phyloP scores from a whole-genome alignment of 2,113 vertebrate species.

The Podilymbus podiceps region DNA sequence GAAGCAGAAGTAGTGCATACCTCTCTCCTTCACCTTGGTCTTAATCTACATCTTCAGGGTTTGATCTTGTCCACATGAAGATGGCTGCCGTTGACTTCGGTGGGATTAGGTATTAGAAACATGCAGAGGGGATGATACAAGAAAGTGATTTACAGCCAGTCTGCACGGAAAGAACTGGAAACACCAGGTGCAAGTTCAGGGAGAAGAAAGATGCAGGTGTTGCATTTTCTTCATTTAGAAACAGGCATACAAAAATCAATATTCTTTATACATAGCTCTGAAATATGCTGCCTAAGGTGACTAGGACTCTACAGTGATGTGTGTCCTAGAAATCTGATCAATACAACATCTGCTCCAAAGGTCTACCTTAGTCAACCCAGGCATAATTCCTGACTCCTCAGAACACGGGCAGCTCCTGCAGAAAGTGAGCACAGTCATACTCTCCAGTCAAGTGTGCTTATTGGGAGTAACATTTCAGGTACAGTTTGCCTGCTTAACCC shows the following conservation, averaged over 20 bases:
- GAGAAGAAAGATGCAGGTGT: constrained; percentile 36
- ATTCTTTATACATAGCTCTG: constrained; percentile 40
- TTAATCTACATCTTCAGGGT: background rate
- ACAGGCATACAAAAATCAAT: constrained; percentile 39
- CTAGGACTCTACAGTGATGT: constrained; percentile 9
- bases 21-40: background rate
- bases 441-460: background rate
- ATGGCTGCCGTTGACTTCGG: background rate
- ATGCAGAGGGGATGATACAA: background rate
- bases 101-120: background rate
- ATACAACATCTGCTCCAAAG: constrained; percentile 42
- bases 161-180: background rate
- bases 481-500: background rate
- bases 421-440: background rate
- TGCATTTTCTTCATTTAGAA: constrained; percentile 43
- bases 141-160: background rate
- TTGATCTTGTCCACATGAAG: background rate
- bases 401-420: background rate
- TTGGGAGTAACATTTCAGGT: background rate
- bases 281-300: constrained; percentile 58
- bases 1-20: background rate
- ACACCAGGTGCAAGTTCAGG: constrained; percentile 23
- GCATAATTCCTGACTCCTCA: background rate
- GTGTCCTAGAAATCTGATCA: constrained; percentile 36
- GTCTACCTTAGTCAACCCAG: background rate